A percentile compares a stretch with the other conserved stretches of the same genome.
phyloP scores from a whole-genome alignment of 2,888 invertebrate species.

The Lasioglossum villosulum region DNA sequence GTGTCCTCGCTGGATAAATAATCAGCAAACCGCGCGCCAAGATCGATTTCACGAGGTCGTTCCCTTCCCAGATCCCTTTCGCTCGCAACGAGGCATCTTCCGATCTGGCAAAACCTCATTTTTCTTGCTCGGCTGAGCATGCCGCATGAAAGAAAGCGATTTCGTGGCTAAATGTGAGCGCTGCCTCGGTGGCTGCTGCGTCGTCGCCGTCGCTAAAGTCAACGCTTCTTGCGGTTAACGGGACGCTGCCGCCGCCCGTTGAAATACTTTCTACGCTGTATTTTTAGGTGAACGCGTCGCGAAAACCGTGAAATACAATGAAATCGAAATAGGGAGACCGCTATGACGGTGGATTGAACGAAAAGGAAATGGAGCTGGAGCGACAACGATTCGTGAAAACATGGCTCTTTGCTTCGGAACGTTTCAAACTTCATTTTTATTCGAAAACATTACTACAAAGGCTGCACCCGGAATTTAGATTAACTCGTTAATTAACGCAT shows the following conservation, averaged over 20 bases:
- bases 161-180: constrained; percentile 30
- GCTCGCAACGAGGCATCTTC: constrained; percentile 44
- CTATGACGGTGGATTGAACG: not conserved
- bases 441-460: not conserved
- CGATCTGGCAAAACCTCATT: constrained; percentile 49
- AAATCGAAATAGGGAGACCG: constrained; percentile 18
- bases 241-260: not conserved
- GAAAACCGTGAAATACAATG: constrained; percentile 13
- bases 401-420: not conserved
- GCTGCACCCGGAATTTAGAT: not conserved
- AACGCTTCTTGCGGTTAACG: constrained; percentile 17
- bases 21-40: constrained; percentile 34
- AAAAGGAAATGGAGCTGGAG: not conserved
- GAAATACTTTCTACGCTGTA: constrained; percentile 16
- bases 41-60: constrained; percentile 67
- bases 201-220: constrained; percentile 15
- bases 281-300: not conserved
- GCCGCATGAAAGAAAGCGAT: constrained; percentile 57
- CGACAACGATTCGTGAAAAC: not conserved
- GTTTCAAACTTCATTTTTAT: not conserved
- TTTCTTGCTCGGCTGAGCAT: constrained; percentile 52
- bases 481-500: not conserved
- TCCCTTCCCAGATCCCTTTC: constrained; percentile 51
- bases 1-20: constrained; percentile 24
- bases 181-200: not conserved